Evolutionary conservation across 2,888 invertebrate species (phyloP), one percentile per base, ranked within the genome.

Genomic region (Tiphia femorata): DNA sequence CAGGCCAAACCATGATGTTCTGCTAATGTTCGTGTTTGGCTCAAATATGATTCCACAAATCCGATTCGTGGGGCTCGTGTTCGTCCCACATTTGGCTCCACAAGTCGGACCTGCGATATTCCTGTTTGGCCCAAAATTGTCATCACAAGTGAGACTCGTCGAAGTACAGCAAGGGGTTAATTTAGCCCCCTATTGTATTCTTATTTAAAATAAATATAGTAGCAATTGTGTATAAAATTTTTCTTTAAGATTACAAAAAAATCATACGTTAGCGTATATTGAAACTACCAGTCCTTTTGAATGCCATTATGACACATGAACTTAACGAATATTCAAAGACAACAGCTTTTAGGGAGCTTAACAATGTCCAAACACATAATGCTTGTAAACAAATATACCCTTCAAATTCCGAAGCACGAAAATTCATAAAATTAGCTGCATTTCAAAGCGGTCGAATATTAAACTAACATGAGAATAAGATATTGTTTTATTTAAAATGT

Each of bases 261-360:
- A 41, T 30, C 19, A 41, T 41, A 41, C 40, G 23, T 20, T 41
- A 14, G 8, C 41, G 12, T 43, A 43, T 14, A 1, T 43, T 10
- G 35, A 50, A 43, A 25, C 5, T 50, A 35, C 23, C 43, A 16
- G 19, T 48, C 3, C 16, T 6, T 49, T 49, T 40, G 29, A 19
- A 16, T 49, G 1, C 19, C 20, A 49, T 38, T 49, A 12, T 49
- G 8, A 23, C 37, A 6, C 5, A 8, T 25, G 8, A 8, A 25
- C 8, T 25, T 25, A 5, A 44, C 3, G 37, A 23, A 59, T 40
- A 49, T 64, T 52, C 41, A 64, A 47, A 30, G 59, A 38, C 19
- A 62, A 42, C 25, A 6, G 25, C 25, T 6, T 5, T 25, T 25
- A 8, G 6, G 8, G 8, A 25, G 25, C 25, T 25, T 25, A 25